These are phyloP conservation scores for Dasypus novemcinctus DNA, from an alignment of 2,113 vertebrate species.

Conservation along the genomic window DNA sequence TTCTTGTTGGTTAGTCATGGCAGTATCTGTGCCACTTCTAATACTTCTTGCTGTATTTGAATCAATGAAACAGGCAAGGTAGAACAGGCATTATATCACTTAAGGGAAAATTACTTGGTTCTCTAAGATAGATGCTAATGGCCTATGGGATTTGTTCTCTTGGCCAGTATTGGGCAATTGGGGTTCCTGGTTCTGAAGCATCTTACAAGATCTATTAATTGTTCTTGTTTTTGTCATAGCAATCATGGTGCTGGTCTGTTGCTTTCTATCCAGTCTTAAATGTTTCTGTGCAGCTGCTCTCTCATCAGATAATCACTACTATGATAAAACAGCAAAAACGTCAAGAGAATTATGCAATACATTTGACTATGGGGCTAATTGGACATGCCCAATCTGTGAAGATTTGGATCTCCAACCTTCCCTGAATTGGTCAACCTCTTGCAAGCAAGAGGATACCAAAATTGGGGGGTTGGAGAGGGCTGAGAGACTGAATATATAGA, in stretches of 20 bases:
- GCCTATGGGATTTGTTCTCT: background rate
- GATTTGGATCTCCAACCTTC: background rate
- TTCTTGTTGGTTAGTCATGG: background rate
- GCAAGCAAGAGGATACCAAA: background rate
- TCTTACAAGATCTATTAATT: no score
- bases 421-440: no score
- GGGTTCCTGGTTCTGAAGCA: background rate
- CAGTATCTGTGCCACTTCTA: background rate
- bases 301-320: background rate
- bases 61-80: background rate
- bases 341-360: background rate
- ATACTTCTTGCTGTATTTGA: background rate
- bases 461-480: background rate
- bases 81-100: accelerated
- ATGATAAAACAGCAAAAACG: background rate
- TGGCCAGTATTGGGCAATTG: background rate
- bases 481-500: background rate
- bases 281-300: background rate
- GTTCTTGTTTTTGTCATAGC: background rate
- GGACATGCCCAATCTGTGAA: background rate
- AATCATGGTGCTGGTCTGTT: background rate
- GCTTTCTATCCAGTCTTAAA: background rate
- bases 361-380: background rate
- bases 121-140: background rate
- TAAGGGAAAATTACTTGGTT: background rate